Conservation (phyloP, 2,797 vertebrate genomes). For the Pangasius mekongensis region DNA sequence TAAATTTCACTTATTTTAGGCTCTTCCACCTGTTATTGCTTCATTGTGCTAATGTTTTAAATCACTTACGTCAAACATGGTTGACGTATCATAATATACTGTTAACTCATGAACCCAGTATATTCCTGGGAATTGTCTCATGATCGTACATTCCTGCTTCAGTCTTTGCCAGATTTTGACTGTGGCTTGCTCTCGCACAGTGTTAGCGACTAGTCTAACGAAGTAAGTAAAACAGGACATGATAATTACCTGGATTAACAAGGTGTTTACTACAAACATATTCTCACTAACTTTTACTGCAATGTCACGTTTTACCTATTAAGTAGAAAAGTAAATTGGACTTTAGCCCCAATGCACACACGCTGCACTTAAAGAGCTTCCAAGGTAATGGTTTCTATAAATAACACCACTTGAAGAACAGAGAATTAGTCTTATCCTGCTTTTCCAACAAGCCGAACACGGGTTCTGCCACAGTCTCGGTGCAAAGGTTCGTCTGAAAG, state of each 20-base stretch:
- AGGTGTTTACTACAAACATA: not conserved
- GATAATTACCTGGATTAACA: conserved; percentile 16
- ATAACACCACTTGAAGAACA: conserved; percentile 51
- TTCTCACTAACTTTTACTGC: not conserved
- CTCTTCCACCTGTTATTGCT: not conserved
- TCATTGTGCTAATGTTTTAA: not conserved
- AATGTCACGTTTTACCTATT: conserved; percentile 4
- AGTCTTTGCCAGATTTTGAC: not conserved
- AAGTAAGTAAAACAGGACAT: not conserved
- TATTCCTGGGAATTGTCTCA: not conserved
- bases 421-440: conserved; percentile 48
- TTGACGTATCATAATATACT: not conserved
- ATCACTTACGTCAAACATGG: not conserved
- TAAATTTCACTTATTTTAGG: not conserved
- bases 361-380: conserved; percentile 6
- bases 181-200: not conserved
- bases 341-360: conserved; percentile 32
- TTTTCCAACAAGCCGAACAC: conserved; percentile 50
- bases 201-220: not conserved
- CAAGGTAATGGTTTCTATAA: conserved; percentile 40
- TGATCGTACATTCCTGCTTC: not conserved
- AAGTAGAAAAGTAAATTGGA: conserved; percentile 24
- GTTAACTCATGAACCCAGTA: not conserved
- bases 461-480: conserved; percentile 47
- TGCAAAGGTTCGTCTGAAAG: conserved; percentile 61